Conservation (phyloP, 1,140 invertebrate species). For the Philopotamus ludificatus region DNA sequence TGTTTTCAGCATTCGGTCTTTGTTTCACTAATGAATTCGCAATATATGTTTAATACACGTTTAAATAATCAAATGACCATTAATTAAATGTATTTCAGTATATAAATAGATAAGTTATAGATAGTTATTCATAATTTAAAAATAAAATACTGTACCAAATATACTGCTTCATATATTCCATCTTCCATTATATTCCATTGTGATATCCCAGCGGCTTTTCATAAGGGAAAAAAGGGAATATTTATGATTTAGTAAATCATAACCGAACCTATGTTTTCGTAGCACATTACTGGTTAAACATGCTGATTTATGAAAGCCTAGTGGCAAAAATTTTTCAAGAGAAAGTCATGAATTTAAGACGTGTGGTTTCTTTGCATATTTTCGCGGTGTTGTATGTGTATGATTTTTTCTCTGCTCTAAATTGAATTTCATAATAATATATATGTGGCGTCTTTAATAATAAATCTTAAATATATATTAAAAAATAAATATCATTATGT, state of each 20-base stretch:
- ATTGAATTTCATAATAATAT: not conserved
- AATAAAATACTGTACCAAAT: not conserved
- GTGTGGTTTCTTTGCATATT: slow-evolving; percentile 6
- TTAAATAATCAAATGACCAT: no score
- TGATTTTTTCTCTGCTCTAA: not conserved
- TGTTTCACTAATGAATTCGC: no score
- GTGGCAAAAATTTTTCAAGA: slow-evolving; percentile 1
- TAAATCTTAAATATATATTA: not conserved
- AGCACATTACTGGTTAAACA: slow-evolving; percentile 29
- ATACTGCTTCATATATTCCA: slow-evolving; percentile 1
- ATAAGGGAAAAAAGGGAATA: slow-evolving; percentile 26
- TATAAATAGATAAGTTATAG: no score
- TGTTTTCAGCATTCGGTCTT: no score
- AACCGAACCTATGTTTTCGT: slow-evolving; percentile 26
- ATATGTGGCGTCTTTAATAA: not conserved
- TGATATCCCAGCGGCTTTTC: slow-evolving; percentile 19
- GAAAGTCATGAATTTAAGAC: slow-evolving; percentile 10
- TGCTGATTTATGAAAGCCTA: slow-evolving; percentile 24
- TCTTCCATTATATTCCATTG: slow-evolving; percentile 21
- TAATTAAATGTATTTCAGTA: no score
- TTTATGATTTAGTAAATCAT: slow-evolving; percentile 30
- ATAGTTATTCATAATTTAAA: not conserved
- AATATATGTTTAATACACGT: no score
- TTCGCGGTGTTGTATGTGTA: not conserved
- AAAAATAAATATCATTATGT: not conserved